Base-by-base conservation (phyloP, 1,140 invertebrate species). In the Alviniconcha marisindica region DNA sequence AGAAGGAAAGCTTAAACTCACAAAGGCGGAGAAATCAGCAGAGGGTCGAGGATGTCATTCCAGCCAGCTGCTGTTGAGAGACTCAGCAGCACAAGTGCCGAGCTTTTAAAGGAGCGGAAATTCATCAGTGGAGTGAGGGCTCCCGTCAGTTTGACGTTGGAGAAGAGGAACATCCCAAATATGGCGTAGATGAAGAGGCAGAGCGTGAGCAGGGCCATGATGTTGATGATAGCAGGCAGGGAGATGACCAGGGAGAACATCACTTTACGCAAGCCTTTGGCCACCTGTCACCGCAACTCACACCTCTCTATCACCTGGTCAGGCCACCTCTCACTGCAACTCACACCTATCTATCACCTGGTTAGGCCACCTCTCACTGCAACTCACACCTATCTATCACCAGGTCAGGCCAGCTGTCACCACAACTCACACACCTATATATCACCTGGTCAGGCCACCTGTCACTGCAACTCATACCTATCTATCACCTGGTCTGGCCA, bases 131-230 rank as follows among this genome's bases (percentile, higher is more conserved):
- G 90, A 78, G 94, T 98, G 95, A 94, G 97, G 97, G 94, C 97
- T 84, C 96, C 96, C 88, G 98, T 76, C 88, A 98, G 96, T 90
- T 96, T 96, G 0, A 98, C 96, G 90, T 96, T 95, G 3, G 97
- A 96, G 93, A 99, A 99, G n/a, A 98, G 95, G 40, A 97, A 97
- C 97, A 99, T 98, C 83, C 97, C 97, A 84, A 99, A 96, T 88
- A 99, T 99, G 71, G 97, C 97, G 92, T 98, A 99, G 88, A 99
- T 98, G 92, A 98, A 99, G 28, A 97, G 98, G 79, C 99, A 97
- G 77, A 99, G 94, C 69, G 97, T 97, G 71, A 99, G 94, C 66
- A 99, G 94, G 44, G 97, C 97, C n/a, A 97, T 97, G 90, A 99
- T 98, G 93, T 99, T 99, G 93, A 99, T 97, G 12, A 98, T 95